These are phyloP conservation scores for Blomia tropicalis DNA, from an alignment of 2,888 invertebrate genomes.

Conservation along the genomic window DNA sequence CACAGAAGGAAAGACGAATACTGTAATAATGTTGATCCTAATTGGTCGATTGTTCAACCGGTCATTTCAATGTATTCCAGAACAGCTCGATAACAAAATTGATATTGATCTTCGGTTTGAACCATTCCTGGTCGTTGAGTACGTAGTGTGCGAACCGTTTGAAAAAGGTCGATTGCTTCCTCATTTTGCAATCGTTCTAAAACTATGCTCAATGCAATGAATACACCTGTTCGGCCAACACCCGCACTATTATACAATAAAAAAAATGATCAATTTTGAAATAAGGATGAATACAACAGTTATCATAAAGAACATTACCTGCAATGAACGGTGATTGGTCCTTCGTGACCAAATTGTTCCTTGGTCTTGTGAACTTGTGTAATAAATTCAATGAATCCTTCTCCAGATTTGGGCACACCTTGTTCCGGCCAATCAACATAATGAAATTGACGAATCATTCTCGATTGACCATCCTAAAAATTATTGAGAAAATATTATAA, in stretches of 20 bases:
- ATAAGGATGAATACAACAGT: constrained; percentile 32
- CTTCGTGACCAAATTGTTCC: constrained; percentile 97
- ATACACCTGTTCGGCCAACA: constrained; percentile 94
- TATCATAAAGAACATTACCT: constrained; percentile 46
- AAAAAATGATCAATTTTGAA: constrained; percentile 28
- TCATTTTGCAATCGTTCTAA: constrained; percentile 98
- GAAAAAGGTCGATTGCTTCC: constrained; percentile 96
- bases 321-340: constrained; percentile 96
- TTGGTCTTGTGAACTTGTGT: constrained; percentile 99
- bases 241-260: constrained; percentile 59
- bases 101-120: constrained; percentile 99
- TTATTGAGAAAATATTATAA: constrained; percentile 10
- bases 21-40: too few relatives aligned
- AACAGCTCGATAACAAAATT: constrained; percentile 97
- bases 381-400: constrained; percentile 97
- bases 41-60: too few relatives aligned
- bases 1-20: too few relatives aligned
- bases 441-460: constrained; percentile 89
- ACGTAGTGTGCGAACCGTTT: constrained; percentile 89
- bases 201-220: constrained; percentile 91
- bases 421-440: constrained; percentile 90
- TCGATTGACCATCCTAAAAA: constrained; percentile 65
- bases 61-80: constrained; percentile 62
- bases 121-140: constrained; percentile 99
- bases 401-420: constrained; percentile 88